Conservation (phyloP, 92 coral and sea anemone species). For the Muricea muricata region DNA sequence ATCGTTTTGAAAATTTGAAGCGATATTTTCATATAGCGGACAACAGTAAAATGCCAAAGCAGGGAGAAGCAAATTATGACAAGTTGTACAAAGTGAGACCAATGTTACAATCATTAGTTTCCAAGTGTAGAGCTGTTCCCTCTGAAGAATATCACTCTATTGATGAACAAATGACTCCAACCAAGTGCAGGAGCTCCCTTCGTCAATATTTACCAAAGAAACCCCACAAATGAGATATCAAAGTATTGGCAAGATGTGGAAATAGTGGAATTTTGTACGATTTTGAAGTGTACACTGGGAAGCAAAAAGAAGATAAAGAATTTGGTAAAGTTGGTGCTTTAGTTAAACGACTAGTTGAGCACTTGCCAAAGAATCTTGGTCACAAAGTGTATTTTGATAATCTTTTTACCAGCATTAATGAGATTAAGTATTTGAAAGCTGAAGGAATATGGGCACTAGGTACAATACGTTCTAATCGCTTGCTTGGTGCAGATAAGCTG, state of each 20-base stretch:
- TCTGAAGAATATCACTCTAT: conserved; percentile 38
- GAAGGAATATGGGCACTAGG: conserved; percentile 41
- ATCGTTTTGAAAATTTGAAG: conserved; percentile 36
- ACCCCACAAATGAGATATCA: conserved; percentile 12
- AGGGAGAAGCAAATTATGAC: conserved; percentile 17
- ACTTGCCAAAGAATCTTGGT: background rate
- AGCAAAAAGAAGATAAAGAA: background rate
- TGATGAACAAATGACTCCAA: conserved; percentile 45
- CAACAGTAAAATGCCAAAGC: conserved; percentile 27
- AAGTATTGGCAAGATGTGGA: conserved; percentile 28
- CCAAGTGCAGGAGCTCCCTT: conserved; percentile 24
- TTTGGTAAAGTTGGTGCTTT: conserved; percentile 10
- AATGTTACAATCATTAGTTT: conserved; percentile 14
- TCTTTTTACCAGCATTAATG: conserved; percentile 10
- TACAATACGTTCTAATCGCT: conserved; percentile 33
- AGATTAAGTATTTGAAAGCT: conserved; percentile 13
- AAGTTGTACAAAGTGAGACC: conserved; percentile 43
- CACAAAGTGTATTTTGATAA: conserved; percentile 25
- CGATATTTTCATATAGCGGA: conserved; percentile 38
- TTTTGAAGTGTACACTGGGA: conserved; percentile 43
- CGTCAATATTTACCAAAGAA: conserved; percentile 42
- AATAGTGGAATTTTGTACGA: conserved; percentile 36
- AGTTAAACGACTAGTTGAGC: background rate
- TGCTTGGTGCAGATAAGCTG: background rate
- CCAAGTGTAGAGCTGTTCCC: conserved; percentile 34